Evolutionary conservation across 2,113 vertebrate species (phyloP).

Genomic region (Planiliza haematocheilus): DNA sequence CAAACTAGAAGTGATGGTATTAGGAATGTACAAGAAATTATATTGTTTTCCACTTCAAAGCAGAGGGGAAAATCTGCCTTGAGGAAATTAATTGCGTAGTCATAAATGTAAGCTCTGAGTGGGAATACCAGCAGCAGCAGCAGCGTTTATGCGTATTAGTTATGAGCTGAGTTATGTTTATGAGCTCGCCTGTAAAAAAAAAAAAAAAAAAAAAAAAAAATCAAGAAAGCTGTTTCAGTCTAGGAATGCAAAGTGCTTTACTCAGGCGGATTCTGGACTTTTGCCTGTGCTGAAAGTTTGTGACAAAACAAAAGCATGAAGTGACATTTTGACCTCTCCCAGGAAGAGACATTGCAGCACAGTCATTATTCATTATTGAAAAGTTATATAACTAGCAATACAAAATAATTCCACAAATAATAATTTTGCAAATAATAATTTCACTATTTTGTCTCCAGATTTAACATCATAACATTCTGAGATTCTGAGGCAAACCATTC

Average conservation of each 20-base stretch:
- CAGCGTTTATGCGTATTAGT: constrained; percentile 13
- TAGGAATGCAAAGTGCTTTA: constrained; percentile 24
- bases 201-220: constrained; percentile 20
- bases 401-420: too few relatives aligned
- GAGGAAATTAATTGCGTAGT: constrained; percentile 65
- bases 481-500: too few relatives aligned
- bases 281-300: neutral
- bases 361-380: neutral
- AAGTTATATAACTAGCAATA: neutral
- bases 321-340: neutral
- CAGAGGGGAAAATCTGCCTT: constrained; percentile 52
- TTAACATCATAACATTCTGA: too few relatives aligned
- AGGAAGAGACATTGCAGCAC: neutral
- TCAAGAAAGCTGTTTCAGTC: constrained; percentile 40
- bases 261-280: neutral
- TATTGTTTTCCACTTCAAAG: constrained; percentile 75
- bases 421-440: too few relatives aligned
- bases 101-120: constrained; percentile 75
- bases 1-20: constrained; percentile 68
- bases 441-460: too few relatives aligned
- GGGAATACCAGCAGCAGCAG: constrained; percentile 69
- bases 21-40: constrained; percentile 65
- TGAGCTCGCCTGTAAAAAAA: constrained; percentile 50
- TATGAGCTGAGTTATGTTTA: constrained; percentile 64
- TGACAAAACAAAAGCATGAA: neutral